Evolutionary conservation across 2,888 invertebrate species (phyloP).

Genomic region (Melipona bicolor): DNA sequence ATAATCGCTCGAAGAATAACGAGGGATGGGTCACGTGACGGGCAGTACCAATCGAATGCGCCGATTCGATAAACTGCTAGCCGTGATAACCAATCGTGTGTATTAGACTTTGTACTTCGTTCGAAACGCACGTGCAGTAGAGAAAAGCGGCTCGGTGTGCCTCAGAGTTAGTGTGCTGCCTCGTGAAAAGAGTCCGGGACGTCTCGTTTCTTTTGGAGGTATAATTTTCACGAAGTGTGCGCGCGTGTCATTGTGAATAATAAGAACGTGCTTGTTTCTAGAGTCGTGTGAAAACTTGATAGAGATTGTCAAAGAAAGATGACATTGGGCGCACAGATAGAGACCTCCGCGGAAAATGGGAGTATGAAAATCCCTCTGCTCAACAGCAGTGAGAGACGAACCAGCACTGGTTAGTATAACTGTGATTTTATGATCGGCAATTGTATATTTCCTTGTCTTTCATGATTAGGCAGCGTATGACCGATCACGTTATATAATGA

Average conservation of each 20-base stretch:
- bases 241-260: constrained; percentile 53
- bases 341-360: constrained; percentile 80
- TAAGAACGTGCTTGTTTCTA: constrained; percentile 23
- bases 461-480: constrained; percentile 52
- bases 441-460: constrained; percentile 3
- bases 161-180: constrained; percentile 63
- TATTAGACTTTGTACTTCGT: constrained; percentile 73
- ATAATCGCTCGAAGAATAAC: neutral
- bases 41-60: constrained; percentile 16
- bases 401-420: constrained; percentile 67
- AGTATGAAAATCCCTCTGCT: constrained; percentile 78
- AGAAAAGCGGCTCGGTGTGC: constrained; percentile 65
- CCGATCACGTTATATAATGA: constrained; percentile 67
- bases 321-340: constrained; percentile 84
- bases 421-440: constrained; percentile 27
- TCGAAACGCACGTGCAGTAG: constrained; percentile 78
- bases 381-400: constrained; percentile 74
- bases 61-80: constrained; percentile 6
- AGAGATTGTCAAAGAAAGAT: constrained; percentile 68
- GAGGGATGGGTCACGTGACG: constrained; percentile 41
- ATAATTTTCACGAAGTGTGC: constrained; percentile 60
- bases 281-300: constrained; percentile 39
- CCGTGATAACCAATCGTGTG: constrained; percentile 43
- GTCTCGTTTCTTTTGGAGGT: constrained; percentile 41
- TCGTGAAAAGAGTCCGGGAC: constrained; percentile 62